Evolutionary conservation across 2,888 invertebrate genomes (phyloP).

Genomic region (Hofmannophila pseudospretella): DNA sequence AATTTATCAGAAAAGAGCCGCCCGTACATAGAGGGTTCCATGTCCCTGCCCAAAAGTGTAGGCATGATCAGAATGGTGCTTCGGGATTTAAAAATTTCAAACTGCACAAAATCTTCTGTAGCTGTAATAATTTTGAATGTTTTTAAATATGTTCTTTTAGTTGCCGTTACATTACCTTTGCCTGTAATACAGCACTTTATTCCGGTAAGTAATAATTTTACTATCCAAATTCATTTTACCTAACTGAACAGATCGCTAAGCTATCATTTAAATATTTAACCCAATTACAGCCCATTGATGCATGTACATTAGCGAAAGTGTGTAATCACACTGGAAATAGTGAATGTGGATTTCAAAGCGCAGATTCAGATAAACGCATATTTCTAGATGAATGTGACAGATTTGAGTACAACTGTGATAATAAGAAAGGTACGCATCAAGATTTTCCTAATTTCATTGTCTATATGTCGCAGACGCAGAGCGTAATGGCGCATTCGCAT

Average conservation of each 20-base stretch:
- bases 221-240: too few relatives aligned
- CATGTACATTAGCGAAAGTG: slow-evolving; percentile 33
- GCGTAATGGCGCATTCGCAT: too few relatives aligned
- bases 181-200: slow-evolving; percentile 28
- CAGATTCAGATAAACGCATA: slow-evolving; percentile 16
- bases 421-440: slow-evolving; percentile 30
- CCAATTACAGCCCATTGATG: slow-evolving; percentile 25
- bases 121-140: too few relatives aligned
- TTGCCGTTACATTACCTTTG: slow-evolving; percentile 1
- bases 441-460: neutral
- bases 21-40: too few relatives aligned
- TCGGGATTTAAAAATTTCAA: too few relatives aligned
- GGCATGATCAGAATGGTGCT: too few relatives aligned
- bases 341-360: slow-evolving; percentile 36
- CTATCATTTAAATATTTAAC: too few relatives aligned
- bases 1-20: too few relatives aligned
- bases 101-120: too few relatives aligned
- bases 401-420: slow-evolving; percentile 51
- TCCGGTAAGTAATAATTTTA: slow-evolving; percentile 25
- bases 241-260: too few relatives aligned
- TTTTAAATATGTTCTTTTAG: slow-evolving; percentile 3
- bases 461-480: too few relatives aligned
- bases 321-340: slow-evolving; percentile 49
- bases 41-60: too few relatives aligned
- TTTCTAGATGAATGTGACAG: slow-evolving; percentile 55